Evolutionary conservation across 2,797 vertebrate species (phyloP).

Genomic region (Lacerta bilineata): DNA sequence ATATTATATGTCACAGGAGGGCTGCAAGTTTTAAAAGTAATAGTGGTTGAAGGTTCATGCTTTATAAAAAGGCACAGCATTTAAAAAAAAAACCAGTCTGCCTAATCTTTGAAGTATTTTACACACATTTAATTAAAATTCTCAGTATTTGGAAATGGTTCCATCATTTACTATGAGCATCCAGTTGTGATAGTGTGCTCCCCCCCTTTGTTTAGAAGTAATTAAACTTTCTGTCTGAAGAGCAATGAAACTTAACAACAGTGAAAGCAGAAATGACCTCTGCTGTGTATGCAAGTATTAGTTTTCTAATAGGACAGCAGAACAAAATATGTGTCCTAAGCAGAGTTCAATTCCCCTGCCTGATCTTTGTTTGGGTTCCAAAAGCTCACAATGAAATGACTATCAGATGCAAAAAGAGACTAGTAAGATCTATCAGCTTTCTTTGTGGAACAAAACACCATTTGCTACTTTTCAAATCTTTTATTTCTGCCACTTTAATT

Average conservation of each 20-base stretch:
- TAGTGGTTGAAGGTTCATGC: neutral
- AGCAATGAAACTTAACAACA: conserved; percentile 3
- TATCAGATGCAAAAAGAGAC: conserved; percentile 1
- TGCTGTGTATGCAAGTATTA: neutral
- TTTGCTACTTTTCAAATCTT: neutral
- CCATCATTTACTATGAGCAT: neutral
- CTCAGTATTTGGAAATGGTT: conserved; percentile 2
- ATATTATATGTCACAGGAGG: neutral
- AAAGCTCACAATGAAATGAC: neutral
- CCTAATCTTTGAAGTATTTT: neutral
- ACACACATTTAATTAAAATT: neutral
- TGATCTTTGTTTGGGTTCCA: neutral
- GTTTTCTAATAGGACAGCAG: neutral
- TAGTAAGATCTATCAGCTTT: neutral
- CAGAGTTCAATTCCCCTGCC: neutral
- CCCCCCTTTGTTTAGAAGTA: neutral
- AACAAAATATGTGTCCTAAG: neutral
- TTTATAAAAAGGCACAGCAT: neutral
- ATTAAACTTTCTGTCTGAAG: conserved; percentile 10
- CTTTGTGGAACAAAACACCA: neutral
- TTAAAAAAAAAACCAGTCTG: too few species aligned
- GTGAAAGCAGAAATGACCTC: neutral
- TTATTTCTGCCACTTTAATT: conserved; percentile 14
- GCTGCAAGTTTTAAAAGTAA: conserved; percentile 7
- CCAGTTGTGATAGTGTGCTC: neutral